Percentiles rank a stretch among this genome's conserved stretches.
These are phyloP conservation scores for Kradibia gibbosae DNA, from an alignment of 1,140 invertebrate genomes.

Conservation along the genomic window DNA sequence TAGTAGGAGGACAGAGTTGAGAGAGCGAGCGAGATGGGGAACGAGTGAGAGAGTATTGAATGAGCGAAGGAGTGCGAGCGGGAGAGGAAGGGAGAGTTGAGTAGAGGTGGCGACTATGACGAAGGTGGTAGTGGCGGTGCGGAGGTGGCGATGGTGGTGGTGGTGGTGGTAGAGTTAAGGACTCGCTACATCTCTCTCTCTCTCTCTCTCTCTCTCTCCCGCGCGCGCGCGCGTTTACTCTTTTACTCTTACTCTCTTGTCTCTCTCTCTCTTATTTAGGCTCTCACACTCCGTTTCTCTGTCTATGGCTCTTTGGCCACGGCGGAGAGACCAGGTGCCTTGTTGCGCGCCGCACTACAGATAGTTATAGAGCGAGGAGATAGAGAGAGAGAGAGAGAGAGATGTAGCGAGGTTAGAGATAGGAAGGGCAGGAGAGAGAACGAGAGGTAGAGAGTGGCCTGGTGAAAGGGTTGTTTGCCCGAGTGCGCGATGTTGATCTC, in stretches of 20 bases:
- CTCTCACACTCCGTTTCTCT: not conserved
- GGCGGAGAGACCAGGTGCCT: not conserved
- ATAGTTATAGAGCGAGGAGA: not conserved
- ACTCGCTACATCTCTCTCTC: not conserved
- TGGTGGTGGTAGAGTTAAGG: conserved; percentile 40
- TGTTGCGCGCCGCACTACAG: not conserved
- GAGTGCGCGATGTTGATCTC: conserved; percentile 11
- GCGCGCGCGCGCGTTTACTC: too few species aligned
- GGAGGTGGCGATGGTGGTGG: conserved; percentile 47
- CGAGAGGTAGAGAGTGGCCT: conserved; percentile 20
- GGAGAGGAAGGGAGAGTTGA: not conserved
- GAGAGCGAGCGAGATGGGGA: not conserved
- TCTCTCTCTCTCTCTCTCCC: not conserved
- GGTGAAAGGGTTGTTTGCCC: conserved; percentile 35
- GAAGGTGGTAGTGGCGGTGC: conserved; percentile 45
- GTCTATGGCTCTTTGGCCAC: not conserved
- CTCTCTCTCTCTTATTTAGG: not conserved
- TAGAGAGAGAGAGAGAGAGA: conserved; percentile 2
- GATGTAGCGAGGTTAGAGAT: conserved; percentile 6
- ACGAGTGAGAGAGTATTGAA: not conserved
- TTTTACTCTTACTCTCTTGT: too few species aligned
- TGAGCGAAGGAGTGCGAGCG: not conserved
- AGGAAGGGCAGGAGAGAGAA: conserved; percentile 17
- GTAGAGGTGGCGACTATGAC: conserved; percentile 26
- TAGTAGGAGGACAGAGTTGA: conserved; percentile 20